Conservation (phyloP, 2,113 vertebrate genomes). For the Pleuronectes platessa region DNA sequence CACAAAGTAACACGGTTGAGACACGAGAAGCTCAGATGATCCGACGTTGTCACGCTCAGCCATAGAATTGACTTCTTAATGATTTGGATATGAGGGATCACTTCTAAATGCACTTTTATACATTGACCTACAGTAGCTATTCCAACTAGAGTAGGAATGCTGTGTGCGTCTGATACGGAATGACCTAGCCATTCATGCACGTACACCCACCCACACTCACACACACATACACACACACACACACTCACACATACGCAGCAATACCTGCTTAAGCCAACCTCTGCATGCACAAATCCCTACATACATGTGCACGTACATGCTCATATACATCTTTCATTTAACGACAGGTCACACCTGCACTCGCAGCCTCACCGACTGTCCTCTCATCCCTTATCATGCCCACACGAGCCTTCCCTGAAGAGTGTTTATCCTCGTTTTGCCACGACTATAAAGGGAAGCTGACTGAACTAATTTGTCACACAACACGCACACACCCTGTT, state of each 20-base stretch:
- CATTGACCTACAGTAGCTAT: conserved; percentile 73
- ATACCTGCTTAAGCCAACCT: conserved; percentile 49
- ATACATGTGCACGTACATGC: conserved; percentile 70
- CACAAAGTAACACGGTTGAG: conserved; percentile 59
- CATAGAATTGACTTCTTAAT: conserved; percentile 15
- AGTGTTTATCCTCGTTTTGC: conserved; percentile 76
- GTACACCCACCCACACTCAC: conserved; percentile 36
- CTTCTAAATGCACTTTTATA: conserved; percentile 74
- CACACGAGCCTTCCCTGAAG: conserved; percentile 61
- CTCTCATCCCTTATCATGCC: conserved; percentile 48
- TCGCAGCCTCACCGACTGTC: conserved; percentile 32
- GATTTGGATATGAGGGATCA: conserved; percentile 73
- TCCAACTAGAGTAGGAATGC: conserved; percentile 73
- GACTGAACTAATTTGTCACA: conserved; percentile 73
- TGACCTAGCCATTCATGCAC: conserved; percentile 69
- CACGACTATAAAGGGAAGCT: conserved; percentile 83
- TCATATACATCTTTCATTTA: conserved; percentile 62
- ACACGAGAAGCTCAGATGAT: conserved; percentile 69
- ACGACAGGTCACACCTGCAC: conserved; percentile 50
- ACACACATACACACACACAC: conserved; percentile 49
- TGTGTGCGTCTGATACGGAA: conserved; percentile 71
- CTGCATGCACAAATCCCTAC: conserved; percentile 65
- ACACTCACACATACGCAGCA: conserved; percentile 35
- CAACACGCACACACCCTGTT: conserved; percentile 79
- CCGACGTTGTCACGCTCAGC: conserved; percentile 70